Percentiles rank a stretch among this genome's conserved stretches.
phyloP scores from a whole-genome alignment of 2,888 invertebrate species.

The Miltochrista miniata region DNA sequence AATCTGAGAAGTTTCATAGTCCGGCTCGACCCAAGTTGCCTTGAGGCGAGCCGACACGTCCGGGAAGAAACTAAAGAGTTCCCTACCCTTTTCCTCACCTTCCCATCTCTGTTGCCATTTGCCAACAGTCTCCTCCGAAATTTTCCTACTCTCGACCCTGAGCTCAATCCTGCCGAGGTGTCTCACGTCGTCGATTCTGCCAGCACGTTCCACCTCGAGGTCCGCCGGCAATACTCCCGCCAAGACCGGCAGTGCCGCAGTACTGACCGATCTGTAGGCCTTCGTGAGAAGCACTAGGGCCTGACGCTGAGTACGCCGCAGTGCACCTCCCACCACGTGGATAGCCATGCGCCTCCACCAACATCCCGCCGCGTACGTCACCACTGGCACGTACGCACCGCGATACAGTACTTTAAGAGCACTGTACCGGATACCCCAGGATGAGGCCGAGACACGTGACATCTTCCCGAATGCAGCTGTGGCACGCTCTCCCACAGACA shows the following conservation, averaged over 20 bases:
- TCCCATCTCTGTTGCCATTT: no score
- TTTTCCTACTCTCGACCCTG: not conserved
- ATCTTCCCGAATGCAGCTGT: no score
- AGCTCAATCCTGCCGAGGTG: not conserved
- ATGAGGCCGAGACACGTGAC: no score
- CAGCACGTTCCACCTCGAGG: constrained; percentile 20
- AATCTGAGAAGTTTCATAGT: no score
- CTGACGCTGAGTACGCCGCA: constrained; percentile 1
- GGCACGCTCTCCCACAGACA: no score
- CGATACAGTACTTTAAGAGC: no score
- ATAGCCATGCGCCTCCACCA: constrained; percentile 1
- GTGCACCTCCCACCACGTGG: not conserved
- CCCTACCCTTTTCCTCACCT: no score
- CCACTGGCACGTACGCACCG: accelerated
- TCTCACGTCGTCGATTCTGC: not conserved
- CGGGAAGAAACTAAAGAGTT: constrained; percentile 32
- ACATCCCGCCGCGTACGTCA: constrained; percentile 3
- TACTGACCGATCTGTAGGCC: constrained; percentile 14
- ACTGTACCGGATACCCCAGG: no score
- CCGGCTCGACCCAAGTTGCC: no score
- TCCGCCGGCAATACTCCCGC: constrained; percentile 22
- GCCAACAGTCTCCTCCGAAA: not conserved
- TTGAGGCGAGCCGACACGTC: no score
- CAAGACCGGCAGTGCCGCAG: constrained; percentile 14
- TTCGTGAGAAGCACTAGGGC: constrained; percentile 16